Evolutionary conservation across 2,797 vertebrate genomes (phyloP).

Genomic region (Oophaga sylvatica): DNA sequence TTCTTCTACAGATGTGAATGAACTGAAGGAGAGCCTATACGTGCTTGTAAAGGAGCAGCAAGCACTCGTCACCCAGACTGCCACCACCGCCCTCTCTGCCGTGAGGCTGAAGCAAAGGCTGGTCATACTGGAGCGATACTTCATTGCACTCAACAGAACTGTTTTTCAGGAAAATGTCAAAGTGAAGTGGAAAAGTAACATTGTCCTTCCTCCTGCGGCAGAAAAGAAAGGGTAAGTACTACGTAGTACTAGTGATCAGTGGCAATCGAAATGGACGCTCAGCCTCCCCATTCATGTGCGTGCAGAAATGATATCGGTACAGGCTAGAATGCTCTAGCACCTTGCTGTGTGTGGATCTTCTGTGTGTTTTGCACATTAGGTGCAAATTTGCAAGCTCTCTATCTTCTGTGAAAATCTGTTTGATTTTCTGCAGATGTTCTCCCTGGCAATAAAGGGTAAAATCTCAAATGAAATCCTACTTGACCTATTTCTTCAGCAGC

Average conservation of each 20-base stretch:
- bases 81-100: conserved; percentile 91
- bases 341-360: no score
- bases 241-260: not conserved
- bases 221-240: conserved; percentile 91
- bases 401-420: no score
- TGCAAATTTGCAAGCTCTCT: no score
- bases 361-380: no score
- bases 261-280: not conserved
- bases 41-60: conserved; percentile 95
- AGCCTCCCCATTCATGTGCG: not conserved
- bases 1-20: conserved; percentile 78
- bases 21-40: conserved; percentile 91
- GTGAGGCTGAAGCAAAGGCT: conserved; percentile 91
- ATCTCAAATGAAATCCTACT: no score
- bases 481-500: no score
- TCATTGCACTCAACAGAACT: conserved; percentile 93
- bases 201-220: conserved; percentile 78
- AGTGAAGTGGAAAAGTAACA: conserved; percentile 88
- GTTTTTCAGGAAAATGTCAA: conserved; percentile 93
- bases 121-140: conserved; percentile 93
- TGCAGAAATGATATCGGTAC: not conserved
- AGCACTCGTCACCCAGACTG: conserved; percentile 84
- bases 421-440: no score
- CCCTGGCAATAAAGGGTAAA: no score
- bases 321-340: not conserved